Evolutionary conservation across 2,797 vertebrate species (phyloP).

Genomic region (Cossypha niveicapilla): DNA sequence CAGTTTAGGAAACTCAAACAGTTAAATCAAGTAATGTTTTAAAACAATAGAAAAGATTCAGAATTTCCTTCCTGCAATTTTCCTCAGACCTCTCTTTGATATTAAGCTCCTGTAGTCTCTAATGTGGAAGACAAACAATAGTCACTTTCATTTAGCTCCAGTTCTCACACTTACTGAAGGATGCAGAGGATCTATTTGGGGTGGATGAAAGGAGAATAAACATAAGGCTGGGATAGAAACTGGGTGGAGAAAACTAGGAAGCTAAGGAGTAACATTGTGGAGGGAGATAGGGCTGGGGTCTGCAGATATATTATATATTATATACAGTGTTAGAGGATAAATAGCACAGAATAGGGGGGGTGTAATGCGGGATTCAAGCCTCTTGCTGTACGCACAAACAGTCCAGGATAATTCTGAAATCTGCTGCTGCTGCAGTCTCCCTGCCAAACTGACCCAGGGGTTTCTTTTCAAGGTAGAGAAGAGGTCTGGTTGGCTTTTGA

Average conservation of each 20-base stretch:
- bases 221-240: accelerated
- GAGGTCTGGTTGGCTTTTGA: background rate
- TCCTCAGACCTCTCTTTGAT: background rate
- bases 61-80: background rate
- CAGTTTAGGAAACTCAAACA: background rate
- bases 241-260: background rate
- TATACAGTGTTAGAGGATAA: background rate
- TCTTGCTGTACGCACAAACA: accelerated
- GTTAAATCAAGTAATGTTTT: background rate
- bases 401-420: background rate
- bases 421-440: background rate
- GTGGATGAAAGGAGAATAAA: background rate
- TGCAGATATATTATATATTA: background rate
- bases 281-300: background rate
- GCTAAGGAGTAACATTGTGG: background rate
- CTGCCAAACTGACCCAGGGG: background rate
- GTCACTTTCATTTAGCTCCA: background rate
- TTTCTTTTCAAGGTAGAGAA: background rate
- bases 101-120: background rate
- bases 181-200: accelerated
- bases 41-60: background rate
- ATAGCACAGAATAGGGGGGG: accelerated
- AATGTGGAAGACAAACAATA: background rate
- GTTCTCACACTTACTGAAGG: background rate
- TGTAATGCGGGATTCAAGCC: background rate